These are phyloP conservation scores for Pithys albifrons DNA, from an alignment of 2,113 vertebrate genomes.

Conservation along the genomic window DNA sequence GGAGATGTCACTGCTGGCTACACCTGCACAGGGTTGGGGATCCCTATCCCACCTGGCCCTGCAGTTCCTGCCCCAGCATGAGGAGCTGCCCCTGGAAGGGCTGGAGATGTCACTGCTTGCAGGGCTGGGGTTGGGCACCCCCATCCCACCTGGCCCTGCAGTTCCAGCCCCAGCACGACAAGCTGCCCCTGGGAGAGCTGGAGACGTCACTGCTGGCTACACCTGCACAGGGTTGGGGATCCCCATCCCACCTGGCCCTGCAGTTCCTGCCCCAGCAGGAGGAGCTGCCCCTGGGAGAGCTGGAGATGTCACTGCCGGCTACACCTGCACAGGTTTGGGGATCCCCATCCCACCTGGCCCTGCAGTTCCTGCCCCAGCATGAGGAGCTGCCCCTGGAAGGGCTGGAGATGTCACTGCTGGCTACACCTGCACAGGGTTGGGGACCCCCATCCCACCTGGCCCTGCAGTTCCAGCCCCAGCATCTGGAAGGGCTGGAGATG, in stretches of 20 bases:
- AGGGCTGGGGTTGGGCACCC: too few relatives aligned
- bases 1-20: too few relatives aligned
- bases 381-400: not conserved
- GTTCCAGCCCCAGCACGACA: too few relatives aligned
- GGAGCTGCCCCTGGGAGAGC: not conserved
- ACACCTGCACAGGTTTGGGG: too few relatives aligned
- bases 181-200: not conserved
- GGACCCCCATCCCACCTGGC: too few relatives aligned
- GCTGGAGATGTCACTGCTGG: too few relatives aligned
- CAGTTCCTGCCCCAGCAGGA: not conserved
- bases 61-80: not conserved
- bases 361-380: not conserved
- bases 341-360: not conserved
- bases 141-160: too few relatives aligned
- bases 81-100: not conserved
- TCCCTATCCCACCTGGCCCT: not conserved
- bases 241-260: not conserved
- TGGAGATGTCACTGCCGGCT: too few relatives aligned
- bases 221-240: not conserved
- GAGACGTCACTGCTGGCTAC: not conserved
- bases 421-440: too few relatives aligned
- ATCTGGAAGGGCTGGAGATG: not conserved
- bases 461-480: too few relatives aligned
- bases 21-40: too few relatives aligned
- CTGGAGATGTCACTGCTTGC: too few relatives aligned